phyloP scores from a whole-genome alignment of 2,797 vertebrate genomes.

The Oryzias sinensis region DNA sequence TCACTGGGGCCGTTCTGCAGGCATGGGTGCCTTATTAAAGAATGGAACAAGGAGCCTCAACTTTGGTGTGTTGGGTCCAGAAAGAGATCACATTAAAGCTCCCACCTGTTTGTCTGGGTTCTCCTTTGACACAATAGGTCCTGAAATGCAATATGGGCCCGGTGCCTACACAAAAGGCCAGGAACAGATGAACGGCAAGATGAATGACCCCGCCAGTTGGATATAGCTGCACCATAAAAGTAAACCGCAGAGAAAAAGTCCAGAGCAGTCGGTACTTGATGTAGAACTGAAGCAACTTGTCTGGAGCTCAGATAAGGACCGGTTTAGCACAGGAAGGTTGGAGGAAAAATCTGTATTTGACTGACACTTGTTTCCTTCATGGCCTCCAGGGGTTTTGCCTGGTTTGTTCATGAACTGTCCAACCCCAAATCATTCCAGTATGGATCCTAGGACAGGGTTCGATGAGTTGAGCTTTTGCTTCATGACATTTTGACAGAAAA shows the following conservation, averaged over 20 bases:
- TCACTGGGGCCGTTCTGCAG: conserved; percentile 75
- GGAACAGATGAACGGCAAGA: conserved; percentile 73
- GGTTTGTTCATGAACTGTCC: too few species aligned
- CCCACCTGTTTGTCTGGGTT: conserved; percentile 86
- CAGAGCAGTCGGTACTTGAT: conserved; percentile 5
- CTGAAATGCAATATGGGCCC: conserved; percentile 81
- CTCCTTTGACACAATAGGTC: conserved; percentile 76
- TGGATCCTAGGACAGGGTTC: too few species aligned
- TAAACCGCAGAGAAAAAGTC: conserved; percentile 69
- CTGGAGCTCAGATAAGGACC: background rate
- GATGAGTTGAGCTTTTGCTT: too few species aligned
- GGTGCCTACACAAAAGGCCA: conserved; percentile 71
- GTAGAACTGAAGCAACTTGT: too few species aligned
- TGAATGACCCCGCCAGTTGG: conserved; percentile 76
- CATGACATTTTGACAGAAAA: too few species aligned
- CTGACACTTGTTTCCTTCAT: too few species aligned
- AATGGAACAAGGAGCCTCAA: conserved; percentile 68
- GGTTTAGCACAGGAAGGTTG: too few species aligned
- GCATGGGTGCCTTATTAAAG: conserved; percentile 81
- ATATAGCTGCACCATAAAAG: conserved; percentile 63
- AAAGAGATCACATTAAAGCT: conserved; percentile 83
- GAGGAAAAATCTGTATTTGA: too few species aligned
- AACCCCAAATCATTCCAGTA: too few species aligned
- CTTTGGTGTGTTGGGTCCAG: conserved; percentile 70
- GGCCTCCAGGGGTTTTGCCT: too few species aligned